phyloP scores from a whole-genome alignment of 1,140 invertebrate genomes.

The Zaprionus nigranus region DNA sequence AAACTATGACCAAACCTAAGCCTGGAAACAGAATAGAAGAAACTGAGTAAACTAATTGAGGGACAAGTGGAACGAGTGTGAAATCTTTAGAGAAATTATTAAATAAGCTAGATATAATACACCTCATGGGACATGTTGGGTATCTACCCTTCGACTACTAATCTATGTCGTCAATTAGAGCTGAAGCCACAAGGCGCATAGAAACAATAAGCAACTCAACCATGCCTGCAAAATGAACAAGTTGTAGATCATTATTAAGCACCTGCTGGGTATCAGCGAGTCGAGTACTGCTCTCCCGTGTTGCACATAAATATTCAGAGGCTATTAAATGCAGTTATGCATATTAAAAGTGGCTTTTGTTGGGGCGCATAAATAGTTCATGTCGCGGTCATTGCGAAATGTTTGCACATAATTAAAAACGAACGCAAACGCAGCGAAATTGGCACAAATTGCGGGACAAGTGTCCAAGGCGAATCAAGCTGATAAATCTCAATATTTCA shows the following conservation, averaged over 20 bases:
- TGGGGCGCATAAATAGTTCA: constrained; percentile 67
- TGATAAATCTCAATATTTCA: background rate
- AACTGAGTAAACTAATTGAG: too few relatives aligned
- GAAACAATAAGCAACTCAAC: accelerated
- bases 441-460: background rate
- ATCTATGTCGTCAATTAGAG: too few relatives aligned
- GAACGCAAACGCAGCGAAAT: constrained; percentile 19
- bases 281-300: background rate
- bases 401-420: constrained; percentile 66
- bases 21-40: too few relatives aligned
- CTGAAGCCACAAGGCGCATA: too few relatives aligned
- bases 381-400: constrained; percentile 50
- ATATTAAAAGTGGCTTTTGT: constrained; percentile 71
- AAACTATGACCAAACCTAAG: too few relatives aligned
- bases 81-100: too few relatives aligned
- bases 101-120: too few relatives aligned
- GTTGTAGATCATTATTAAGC: too few relatives aligned
- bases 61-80: too few relatives aligned
- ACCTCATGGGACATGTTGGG: too few relatives aligned
- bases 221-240: too few relatives aligned
- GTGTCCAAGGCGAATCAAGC: background rate
- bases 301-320: constrained; percentile 63
- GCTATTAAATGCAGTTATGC: constrained; percentile 80
- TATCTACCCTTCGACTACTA: too few relatives aligned
- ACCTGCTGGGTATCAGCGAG: background rate